phyloP scores from a whole-genome alignment of 92 coral and sea anemone species.

The Zoanthus gigantus region DNA sequence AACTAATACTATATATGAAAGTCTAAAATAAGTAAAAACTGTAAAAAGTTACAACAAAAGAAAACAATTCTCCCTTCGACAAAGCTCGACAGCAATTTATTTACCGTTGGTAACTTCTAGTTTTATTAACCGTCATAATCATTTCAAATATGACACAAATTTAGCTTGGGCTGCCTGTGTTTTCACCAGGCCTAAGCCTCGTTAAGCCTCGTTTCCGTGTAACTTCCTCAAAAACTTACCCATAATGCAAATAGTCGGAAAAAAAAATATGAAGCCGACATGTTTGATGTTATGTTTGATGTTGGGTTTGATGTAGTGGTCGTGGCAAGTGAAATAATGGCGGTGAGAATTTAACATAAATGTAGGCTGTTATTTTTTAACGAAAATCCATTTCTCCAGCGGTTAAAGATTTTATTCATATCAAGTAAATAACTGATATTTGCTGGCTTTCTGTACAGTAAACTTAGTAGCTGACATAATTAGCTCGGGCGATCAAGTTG shows the following conservation, averaged over 20 bases:
- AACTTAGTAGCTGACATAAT: neutral
- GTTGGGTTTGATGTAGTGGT: neutral
- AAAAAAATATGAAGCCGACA: neutral
- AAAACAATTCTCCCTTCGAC: no score
- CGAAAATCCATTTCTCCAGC: neutral
- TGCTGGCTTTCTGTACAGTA: neutral
- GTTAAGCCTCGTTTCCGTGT: no score
- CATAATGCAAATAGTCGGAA: conserved; percentile 8
- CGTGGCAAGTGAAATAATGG: no score
- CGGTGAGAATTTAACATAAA: conserved; percentile 29
- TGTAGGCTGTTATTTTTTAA: neutral
- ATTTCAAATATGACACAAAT: no score
- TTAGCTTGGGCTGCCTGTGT: no score
- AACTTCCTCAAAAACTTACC: neutral
- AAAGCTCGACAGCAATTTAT: no score
- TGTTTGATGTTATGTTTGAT: neutral
- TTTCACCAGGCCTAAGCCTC: conserved; percentile 1
- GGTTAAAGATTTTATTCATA: neutral
- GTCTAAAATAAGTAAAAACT: no score
- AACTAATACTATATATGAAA: no score
- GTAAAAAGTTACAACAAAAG: no score
- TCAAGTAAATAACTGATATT: neutral
- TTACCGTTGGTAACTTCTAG: no score
- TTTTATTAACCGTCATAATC: no score
- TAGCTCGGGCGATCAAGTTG: neutral